phyloP scores from a whole-genome alignment of 2,888 invertebrate species.

The Phorcus lineatus region DNA sequence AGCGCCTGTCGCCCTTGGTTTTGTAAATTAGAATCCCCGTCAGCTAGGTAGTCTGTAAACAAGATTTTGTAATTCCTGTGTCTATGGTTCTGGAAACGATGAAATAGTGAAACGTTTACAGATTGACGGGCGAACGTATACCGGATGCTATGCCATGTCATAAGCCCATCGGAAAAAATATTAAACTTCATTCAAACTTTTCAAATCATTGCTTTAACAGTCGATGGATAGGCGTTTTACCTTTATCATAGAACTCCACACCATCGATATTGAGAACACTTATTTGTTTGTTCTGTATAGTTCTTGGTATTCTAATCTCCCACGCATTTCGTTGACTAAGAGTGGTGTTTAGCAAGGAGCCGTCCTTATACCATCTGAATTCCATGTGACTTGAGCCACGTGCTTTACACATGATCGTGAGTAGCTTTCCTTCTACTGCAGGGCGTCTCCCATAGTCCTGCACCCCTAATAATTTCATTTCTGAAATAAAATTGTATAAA shows the following conservation, averaged over 20 bases:
- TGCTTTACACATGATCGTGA: constrained; percentile 61
- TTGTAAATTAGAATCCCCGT: no score
- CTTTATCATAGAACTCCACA: constrained; percentile 62
- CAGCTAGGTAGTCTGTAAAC: no score
- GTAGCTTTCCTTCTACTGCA: constrained; percentile 51
- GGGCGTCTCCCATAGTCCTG: constrained; percentile 51
- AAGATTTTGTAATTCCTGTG: no score
- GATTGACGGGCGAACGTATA: no score
- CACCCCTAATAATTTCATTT: constrained; percentile 50
- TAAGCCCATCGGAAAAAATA: no score
- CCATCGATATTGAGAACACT: constrained; percentile 64
- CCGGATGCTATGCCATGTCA: no score
- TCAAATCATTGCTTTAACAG: no score
- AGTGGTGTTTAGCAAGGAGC: constrained; percentile 44
- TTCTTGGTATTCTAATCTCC: constrained; percentile 54
- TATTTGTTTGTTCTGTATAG: constrained; percentile 53
- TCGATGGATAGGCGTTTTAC: constrained; percentile 35
- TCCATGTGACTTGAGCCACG: constrained; percentile 52
- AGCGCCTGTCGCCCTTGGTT: no score
- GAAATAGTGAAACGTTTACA: no score
- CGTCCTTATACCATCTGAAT: constrained; percentile 62
- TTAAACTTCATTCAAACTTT: no score
- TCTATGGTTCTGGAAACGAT: no score
- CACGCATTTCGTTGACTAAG: constrained; percentile 54
- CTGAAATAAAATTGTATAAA: constrained; percentile 35